phyloP scores from a whole-genome alignment of 2,113 vertebrate species.

The Panthera leo region DNA sequence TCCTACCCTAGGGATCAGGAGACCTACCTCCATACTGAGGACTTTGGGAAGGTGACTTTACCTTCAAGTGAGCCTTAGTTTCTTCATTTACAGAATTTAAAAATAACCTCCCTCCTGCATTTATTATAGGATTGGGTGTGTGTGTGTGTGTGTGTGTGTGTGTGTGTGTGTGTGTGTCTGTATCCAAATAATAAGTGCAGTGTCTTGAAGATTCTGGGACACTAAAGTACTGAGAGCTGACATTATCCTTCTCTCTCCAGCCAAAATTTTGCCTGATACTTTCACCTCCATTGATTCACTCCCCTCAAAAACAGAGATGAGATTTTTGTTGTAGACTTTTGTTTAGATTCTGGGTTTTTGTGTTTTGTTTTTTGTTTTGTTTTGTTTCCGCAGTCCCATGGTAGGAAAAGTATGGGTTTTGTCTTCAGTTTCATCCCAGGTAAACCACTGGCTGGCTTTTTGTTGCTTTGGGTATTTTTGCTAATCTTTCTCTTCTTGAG shows the following conservation, averaged over 20 bases:
- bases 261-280: neutral
- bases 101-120: neutral
- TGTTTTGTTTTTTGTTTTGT: too few species aligned
- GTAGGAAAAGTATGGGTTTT: neutral
- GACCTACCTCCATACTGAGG: neutral
- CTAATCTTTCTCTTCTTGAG: neutral
- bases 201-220: neutral
- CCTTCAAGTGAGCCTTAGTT: neutral
- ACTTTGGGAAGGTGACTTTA: neutral
- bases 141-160: neutral
- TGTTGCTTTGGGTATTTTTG: neutral
- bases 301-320: neutral
- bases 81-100: constrained; percentile 28
- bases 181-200: neutral
- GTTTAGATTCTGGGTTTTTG: too few species aligned
- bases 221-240: neutral
- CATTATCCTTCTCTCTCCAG: neutral
- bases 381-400: too few species aligned
- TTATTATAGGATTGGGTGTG: neutral
- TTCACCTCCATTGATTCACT: neutral
- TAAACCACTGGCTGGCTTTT: neutral
- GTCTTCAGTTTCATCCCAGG: neutral
- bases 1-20: neutral
- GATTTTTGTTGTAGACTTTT: neutral
- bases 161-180: neutral